Evolutionary conservation across 2,797 vertebrate species (phyloP).

Genomic region (Sorex maritimensis): DNA sequence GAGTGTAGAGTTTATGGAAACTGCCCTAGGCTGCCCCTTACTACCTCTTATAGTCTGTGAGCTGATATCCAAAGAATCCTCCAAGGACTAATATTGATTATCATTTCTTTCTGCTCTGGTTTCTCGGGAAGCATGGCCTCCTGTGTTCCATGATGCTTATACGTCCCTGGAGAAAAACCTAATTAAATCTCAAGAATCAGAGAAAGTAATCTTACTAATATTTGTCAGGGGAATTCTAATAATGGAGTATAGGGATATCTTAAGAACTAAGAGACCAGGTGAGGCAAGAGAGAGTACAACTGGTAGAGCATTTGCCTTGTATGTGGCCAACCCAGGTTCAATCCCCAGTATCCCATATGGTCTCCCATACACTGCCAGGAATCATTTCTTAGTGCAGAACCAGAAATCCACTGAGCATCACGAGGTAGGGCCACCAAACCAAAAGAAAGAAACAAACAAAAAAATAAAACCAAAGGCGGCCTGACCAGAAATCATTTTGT

Average conservation of each 20-base stretch:
- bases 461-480: too few species aligned
- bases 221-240: constrained; percentile 64
- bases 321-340: too few species aligned
- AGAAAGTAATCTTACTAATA: constrained; percentile 75
- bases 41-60: constrained; percentile 65
- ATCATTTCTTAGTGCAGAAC: too few species aligned
- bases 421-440: too few species aligned
- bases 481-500: constrained; percentile 35
- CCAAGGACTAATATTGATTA: constrained; percentile 64
- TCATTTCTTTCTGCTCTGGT: constrained; percentile 56
- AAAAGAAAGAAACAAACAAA: too few species aligned
- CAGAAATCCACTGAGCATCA: too few species aligned
- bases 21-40: constrained; percentile 38
- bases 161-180: constrained; percentile 76
- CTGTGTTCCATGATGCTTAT: constrained; percentile 55
- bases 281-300: too few species aligned
- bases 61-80: constrained; percentile 54
- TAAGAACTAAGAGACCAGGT: constrained; percentile 26
- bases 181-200: constrained; percentile 84
- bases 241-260: neutral
- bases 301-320: too few species aligned
- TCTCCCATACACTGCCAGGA: too few species aligned
- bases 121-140: constrained; percentile 63
- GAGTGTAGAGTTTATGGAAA: neutral
- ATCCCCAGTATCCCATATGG: too few species aligned